Evolutionary conservation across 1,140 invertebrate genomes (phyloP).

Genomic region (Drosophila bipectinata): DNA sequence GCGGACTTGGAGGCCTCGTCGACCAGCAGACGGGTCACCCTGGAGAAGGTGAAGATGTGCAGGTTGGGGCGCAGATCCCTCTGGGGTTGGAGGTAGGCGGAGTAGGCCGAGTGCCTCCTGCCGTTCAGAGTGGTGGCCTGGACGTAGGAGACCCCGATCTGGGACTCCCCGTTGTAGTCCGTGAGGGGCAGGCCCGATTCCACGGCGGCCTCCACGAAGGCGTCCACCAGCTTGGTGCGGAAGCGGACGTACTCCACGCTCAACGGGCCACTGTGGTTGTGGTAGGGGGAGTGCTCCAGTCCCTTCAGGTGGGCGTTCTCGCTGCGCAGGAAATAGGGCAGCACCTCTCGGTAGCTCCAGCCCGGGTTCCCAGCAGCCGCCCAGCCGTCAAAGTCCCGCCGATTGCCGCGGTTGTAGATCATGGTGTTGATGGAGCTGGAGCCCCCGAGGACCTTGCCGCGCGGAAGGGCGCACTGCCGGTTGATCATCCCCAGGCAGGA

Average conservation of each 20-base stretch:
- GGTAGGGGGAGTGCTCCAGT: slow-evolving; percentile 85
- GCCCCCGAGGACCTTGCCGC: slow-evolving; percentile 89
- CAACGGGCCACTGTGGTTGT: slow-evolving; percentile 85
- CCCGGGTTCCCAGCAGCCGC: slow-evolving; percentile 88
- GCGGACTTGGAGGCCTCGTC: slow-evolving; percentile 86
- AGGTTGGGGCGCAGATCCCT: slow-evolving; percentile 87
- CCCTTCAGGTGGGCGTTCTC: slow-evolving; percentile 86
- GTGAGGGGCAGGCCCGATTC: slow-evolving; percentile 86
- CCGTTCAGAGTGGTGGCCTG: slow-evolving; percentile 87
- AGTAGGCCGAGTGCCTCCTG: slow-evolving; percentile 85
- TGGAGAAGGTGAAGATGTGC: slow-evolving; percentile 85
- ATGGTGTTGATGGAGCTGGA: slow-evolving; percentile 93
- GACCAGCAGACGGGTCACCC: slow-evolving; percentile 88
- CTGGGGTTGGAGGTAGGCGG: slow-evolving; percentile 86
- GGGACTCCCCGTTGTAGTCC: slow-evolving; percentile 88
- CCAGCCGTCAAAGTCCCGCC: slow-evolving; percentile 90
- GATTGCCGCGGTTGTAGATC: slow-evolving; percentile 93
- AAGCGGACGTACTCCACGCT: slow-evolving; percentile 85
- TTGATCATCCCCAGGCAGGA: slow-evolving; percentile 86
- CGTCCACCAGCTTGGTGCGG: slow-evolving; percentile 85
- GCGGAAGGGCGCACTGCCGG: slow-evolving; percentile 86
- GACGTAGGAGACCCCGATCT: slow-evolving; percentile 87
- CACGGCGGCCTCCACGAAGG: slow-evolving; percentile 87
- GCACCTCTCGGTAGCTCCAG: slow-evolving; percentile 90
- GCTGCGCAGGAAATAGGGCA: slow-evolving; percentile 88